Evolutionary conservation across 2,113 vertebrate species (phyloP), one percentile per base, ranked within the genome.

Genomic region (Nettapus auritus): DNA sequence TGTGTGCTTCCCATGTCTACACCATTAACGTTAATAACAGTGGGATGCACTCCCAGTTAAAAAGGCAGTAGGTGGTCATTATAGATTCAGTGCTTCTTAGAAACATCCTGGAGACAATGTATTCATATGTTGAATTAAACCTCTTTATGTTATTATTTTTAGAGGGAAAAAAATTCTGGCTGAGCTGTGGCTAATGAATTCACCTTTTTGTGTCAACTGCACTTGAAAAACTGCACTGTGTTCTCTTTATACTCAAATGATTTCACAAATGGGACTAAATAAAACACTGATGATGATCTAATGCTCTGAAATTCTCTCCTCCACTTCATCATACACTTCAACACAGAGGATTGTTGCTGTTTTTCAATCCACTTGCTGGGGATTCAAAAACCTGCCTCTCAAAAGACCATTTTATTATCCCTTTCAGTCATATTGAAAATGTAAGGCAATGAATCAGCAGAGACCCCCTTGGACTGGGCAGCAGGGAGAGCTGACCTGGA

Each of bases 181-280:
- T 92, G 67, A n/a, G 82, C 55, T 92, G n/a, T 11, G 77, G 81
- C 74, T 95, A 95, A 95, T 69, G 74, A 92, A 95, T 95, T 92
- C 57, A 64, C 76, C 89, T 91, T 82, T 67, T 74, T 76, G 44
- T 92, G 84, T 87, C 81, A 93, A 84, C 50, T 70, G 62, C 38
- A 82, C 57, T 92, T 79, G 80, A 94, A 93, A 95, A 93, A 92
- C 44, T 79, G 76, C 83, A 84, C 60, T 81, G 33, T 84, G 38
- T 55, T 90, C 74, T 75, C 92, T 94, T 79, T 73, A 87, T 66
- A 44, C 60, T 90, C 29, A 82, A 77, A 77, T 56, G 56, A 46
- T 86, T 73, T 79, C 33, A 91, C 44, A 91, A 92, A 73, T n/a
- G 31, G 77, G 18, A 82, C 3, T 11, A 93, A 93, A 89, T 88